A percentile compares a stretch with the other conserved stretches of the same genome.
These are phyloP conservation scores for Telmatochromis sp. DNA, from an alignment of 2,113 vertebrate genomes.

Conservation along the genomic window DNA sequence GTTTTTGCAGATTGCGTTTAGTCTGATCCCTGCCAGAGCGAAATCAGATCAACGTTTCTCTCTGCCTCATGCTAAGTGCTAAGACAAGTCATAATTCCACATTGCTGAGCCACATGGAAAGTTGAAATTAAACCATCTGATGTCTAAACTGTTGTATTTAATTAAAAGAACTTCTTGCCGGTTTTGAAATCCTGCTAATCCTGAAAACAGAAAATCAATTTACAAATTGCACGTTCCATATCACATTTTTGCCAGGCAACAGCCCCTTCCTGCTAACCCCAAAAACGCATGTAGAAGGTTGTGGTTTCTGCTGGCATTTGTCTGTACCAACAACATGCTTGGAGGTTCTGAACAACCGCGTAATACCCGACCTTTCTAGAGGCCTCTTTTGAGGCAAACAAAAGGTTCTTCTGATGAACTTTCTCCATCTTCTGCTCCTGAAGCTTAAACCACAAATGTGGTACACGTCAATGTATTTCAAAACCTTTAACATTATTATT, in stretches of 20 bases:
- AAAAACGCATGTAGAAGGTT: background rate
- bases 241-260: background rate
- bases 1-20: conserved; percentile 26
- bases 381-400: background rate
- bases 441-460: background rate
- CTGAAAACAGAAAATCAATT: background rate
- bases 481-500: background rate
- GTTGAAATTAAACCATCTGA: background rate
- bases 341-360: background rate
- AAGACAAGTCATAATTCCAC: background rate
- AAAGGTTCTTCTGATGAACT: background rate
- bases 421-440: background rate
- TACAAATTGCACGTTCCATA: background rate
- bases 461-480: background rate
- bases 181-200: background rate
- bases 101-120: background rate
- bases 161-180: background rate
- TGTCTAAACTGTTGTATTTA: background rate
- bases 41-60: conserved; percentile 26
- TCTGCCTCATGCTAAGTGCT: background rate
- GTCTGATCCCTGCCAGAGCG: conserved; percentile 2
- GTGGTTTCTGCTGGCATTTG: background rate
- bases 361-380: background rate
- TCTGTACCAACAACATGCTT: background rate
- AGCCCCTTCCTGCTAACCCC: background rate